Conservation (phyloP, 2,113 vertebrate genomes). For the Phocoena phocoena region DNA sequence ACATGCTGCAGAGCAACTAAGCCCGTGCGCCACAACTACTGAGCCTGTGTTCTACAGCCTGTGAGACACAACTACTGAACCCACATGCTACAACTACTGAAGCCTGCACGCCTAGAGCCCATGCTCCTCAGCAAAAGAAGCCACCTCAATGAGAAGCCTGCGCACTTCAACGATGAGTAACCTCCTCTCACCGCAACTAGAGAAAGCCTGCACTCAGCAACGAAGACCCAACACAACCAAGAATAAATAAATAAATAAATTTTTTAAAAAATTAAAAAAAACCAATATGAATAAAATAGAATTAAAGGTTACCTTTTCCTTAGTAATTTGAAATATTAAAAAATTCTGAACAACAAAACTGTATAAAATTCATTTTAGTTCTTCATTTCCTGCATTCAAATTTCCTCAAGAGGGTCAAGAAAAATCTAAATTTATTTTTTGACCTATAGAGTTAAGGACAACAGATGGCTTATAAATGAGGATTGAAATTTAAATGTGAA, state of each 20-base stretch:
- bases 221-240: too few relatives aligned
- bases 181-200: too few relatives aligned
- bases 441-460: background rate
- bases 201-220: too few relatives aligned
- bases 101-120: too few relatives aligned
- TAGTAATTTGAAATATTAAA: background rate
- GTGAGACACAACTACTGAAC: too few relatives aligned
- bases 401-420: background rate
- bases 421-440: background rate
- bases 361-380: background rate
- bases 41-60: too few relatives aligned
- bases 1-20: too few relatives aligned
- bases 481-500: conserved; percentile 48
- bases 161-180: too few relatives aligned
- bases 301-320: background rate
- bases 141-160: too few relatives aligned
- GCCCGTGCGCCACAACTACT: rapidly evolving
- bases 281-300: background rate
- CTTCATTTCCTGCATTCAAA: background rate
- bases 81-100: too few relatives aligned
- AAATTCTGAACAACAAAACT: background rate
- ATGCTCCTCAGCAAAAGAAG: too few relatives aligned
- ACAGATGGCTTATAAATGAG: background rate
- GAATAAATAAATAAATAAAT: too few relatives aligned
- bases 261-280: background rate